Evolutionary conservation across 2,888 invertebrate species (phyloP).

Genomic region (Agapostemon virescens): DNA sequence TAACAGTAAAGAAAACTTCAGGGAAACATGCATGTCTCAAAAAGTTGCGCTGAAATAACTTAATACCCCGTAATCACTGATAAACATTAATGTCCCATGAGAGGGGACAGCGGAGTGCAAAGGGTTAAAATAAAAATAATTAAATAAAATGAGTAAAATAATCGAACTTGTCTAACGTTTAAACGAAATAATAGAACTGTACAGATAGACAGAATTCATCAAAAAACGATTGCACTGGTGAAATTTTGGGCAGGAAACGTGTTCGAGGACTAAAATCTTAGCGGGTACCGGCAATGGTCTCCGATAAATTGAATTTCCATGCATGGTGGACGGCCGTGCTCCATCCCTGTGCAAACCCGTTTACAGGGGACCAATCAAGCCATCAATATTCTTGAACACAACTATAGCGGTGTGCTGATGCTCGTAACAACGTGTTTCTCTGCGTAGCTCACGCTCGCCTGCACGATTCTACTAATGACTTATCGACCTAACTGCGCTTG

Average conservation of each 20-base stretch:
- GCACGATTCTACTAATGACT: slow-evolving; percentile 59
- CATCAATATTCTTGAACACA: slow-evolving; percentile 34
- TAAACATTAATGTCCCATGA: too few species aligned
- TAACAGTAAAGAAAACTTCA: too few species aligned
- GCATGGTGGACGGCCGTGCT: background rate
- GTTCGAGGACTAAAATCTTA: background rate
- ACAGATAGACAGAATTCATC: background rate
- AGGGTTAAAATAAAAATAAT: too few species aligned
- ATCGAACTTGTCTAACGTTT: too few species aligned
- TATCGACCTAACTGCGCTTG: slow-evolving; percentile 49
- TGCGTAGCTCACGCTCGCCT: slow-evolving; percentile 30
- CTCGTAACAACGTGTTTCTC: slow-evolving; percentile 32
- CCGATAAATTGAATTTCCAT: slow-evolving; percentile 26
- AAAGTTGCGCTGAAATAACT: too few species aligned
- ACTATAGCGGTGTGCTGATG: background rate
- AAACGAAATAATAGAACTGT: too few species aligned
- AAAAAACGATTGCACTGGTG: background rate
- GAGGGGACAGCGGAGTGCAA: too few species aligned
- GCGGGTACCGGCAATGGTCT: background rate
- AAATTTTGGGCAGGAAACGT: background rate
- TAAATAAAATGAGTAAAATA: too few species aligned
- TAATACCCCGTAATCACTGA: too few species aligned
- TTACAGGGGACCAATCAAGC: slow-evolving; percentile 33
- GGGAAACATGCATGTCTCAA: too few species aligned
- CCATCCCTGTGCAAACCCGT: slow-evolving; percentile 10